phyloP scores from a whole-genome alignment of 2,888 invertebrate species.

The Phengaris arion region DNA sequence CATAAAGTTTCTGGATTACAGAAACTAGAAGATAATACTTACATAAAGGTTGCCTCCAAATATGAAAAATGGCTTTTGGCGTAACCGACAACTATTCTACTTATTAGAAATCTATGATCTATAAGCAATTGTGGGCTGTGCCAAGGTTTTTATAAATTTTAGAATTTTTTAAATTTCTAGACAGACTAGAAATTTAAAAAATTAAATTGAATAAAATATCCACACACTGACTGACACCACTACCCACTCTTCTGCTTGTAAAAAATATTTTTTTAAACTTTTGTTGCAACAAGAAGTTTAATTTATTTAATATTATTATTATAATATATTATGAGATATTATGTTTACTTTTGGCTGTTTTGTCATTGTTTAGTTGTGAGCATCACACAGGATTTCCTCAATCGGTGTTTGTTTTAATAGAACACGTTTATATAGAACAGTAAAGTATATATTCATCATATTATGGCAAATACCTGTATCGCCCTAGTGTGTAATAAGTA shows the following conservation, averaged over 20 bases:
- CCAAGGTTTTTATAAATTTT: no score
- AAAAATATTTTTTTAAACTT: not conserved
- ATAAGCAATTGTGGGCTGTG: not conserved
- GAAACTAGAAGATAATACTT: not conserved
- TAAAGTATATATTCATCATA: not conserved
- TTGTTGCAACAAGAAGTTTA: not conserved
- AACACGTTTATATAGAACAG: not conserved
- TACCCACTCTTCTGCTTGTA: not conserved
- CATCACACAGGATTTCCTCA: conserved; percentile 3
- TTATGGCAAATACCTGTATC: not conserved
- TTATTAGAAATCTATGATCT: not conserved
- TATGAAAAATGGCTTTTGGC: not conserved
- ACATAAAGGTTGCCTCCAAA: not conserved
- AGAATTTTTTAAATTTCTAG: no score
- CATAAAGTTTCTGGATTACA: not conserved
- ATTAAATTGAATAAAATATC: not conserved
- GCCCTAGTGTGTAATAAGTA: not conserved
- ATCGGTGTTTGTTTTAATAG: conserved; percentile 4
- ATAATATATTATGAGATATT: not conserved
- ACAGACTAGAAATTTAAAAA: not conserved
- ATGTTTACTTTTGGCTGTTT: not conserved
- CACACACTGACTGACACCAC: not conserved
- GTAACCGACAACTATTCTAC: no score
- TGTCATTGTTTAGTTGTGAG: not conserved
- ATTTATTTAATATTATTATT: not conserved